Evolutionary conservation across 2,888 invertebrate species (phyloP).

Genomic region (Malacosoma neustria): DNA sequence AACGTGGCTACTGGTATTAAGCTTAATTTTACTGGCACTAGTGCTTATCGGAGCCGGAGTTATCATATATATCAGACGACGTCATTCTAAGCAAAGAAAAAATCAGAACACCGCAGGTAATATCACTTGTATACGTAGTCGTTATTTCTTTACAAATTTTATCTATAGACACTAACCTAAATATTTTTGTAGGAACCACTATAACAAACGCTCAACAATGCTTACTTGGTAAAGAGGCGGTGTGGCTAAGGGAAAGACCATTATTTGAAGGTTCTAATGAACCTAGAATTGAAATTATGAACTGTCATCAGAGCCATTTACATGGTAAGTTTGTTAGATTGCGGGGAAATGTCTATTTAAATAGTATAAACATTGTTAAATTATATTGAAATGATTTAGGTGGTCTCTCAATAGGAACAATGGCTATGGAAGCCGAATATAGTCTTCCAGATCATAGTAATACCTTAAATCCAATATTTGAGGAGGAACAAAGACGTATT

Average conservation of each 20-base stretch:
- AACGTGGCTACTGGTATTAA: conserved; percentile 61
- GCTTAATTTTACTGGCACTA: conserved; percentile 54
- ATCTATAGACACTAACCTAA: too few relatives aligned
- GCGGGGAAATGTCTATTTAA: too few relatives aligned
- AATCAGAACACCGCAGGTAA: conserved; percentile 52
- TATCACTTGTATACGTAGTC: conserved; percentile 8
- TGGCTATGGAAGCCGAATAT: conserved; percentile 66
- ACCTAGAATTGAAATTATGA: conserved; percentile 62
- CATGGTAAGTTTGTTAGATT: conserved; percentile 32
- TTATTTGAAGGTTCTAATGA: conserved; percentile 61
- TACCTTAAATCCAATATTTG: conserved; percentile 44
- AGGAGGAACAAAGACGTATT: conserved; percentile 45
- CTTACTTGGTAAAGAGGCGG: conserved; percentile 62
- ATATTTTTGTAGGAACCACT: conserved; percentile 36
- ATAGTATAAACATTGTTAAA: too few relatives aligned
- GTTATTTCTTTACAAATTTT: conserved; percentile 3
- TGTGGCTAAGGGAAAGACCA: conserved; percentile 60
- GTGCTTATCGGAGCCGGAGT: conserved; percentile 50
- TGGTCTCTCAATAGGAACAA: conserved; percentile 52
- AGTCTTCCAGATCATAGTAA: conserved; percentile 60
- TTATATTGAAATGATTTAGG: too few relatives aligned
- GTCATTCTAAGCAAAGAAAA: conserved; percentile 57
- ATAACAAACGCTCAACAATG: conserved; percentile 63
- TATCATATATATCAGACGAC: conserved; percentile 51
- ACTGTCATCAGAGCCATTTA: conserved; percentile 58